Percentiles rank a stretch among this genome's conserved stretches.
Evolutionary conservation across 2,797 vertebrate genomes (phyloP).

Genomic region (Acomys russatus): DNA sequence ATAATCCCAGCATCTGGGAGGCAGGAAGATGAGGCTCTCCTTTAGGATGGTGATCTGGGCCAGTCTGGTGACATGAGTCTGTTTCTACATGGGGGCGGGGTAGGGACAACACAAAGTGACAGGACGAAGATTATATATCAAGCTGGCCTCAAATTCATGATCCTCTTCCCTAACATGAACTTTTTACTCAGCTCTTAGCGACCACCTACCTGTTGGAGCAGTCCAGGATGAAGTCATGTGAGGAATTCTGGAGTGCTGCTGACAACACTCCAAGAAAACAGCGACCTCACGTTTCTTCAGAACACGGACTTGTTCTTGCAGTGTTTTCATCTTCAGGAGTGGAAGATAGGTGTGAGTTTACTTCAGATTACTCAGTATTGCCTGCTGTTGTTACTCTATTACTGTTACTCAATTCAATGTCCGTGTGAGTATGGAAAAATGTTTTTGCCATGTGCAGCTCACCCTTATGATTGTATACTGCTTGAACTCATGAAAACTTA

Average conservation of each 20-base stretch:
- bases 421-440: not conserved
- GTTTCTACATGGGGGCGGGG: not conserved
- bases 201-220: not conserved
- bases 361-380: not conserved
- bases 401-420: not conserved
- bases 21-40: not conserved
- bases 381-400: not conserved
- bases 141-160: not conserved
- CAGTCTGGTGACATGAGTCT: not conserved
- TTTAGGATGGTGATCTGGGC: not conserved
- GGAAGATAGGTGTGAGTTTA: not conserved
- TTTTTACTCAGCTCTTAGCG: not conserved
- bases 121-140: no score
- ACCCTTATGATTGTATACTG: not conserved
- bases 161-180: not conserved
- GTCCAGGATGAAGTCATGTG: not conserved
- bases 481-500: not conserved
- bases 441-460: not conserved
- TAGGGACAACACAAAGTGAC: no score
- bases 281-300: not conserved
- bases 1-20: not conserved
- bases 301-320: not conserved
- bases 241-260: not conserved
- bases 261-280: not conserved
- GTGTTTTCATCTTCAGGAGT: not conserved